A percentile compares a stretch with the other conserved stretches of the same genome.
Evolutionary conservation across 2,113 vertebrate species (phyloP).

Genomic region (Ctenodactylus gundi): DNA sequence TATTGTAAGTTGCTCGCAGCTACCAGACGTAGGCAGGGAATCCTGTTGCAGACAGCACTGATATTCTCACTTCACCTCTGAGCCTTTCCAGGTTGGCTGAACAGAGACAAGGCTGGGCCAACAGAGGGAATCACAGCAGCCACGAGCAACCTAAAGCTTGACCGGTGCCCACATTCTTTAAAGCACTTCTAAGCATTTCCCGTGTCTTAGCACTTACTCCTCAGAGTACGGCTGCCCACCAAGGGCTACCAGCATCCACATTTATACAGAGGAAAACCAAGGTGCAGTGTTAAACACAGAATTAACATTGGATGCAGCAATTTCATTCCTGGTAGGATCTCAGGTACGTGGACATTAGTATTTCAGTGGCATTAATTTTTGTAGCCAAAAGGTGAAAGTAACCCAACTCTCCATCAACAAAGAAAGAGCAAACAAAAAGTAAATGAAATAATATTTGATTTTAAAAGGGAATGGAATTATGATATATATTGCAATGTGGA

Average conservation of each 20-base stretch:
- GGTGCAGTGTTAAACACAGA: not conserved
- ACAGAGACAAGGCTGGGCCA: not conserved
- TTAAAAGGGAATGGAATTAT: not conserved
- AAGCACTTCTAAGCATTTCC: not conserved
- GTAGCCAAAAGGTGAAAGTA: not conserved
- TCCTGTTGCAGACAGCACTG: fast-evolving
- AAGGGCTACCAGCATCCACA: too few relatives aligned
- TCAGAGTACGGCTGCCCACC: not conserved
- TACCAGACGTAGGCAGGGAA: fast-evolving
- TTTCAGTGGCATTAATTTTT: not conserved
- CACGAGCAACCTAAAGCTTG: fast-evolving
- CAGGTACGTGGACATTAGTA: fast-evolving
- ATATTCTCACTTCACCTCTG: fast-evolving
- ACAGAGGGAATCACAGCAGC: not conserved
- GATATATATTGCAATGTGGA: not conserved
- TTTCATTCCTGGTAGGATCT: not conserved
- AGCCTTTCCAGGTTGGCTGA: fast-evolving
- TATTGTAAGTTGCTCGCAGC: fast-evolving
- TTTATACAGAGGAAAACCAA: not conserved
- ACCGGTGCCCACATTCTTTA: fast-evolving
- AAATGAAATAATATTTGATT: not conserved
- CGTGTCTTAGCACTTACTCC: not conserved
- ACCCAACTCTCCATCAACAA: not conserved
- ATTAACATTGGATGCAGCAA: not conserved
- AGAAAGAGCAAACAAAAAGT: not conserved